These are phyloP conservation scores for Gasteruption jaculator DNA, from an alignment of 2,888 invertebrate species.

Conservation along the genomic window DNA sequence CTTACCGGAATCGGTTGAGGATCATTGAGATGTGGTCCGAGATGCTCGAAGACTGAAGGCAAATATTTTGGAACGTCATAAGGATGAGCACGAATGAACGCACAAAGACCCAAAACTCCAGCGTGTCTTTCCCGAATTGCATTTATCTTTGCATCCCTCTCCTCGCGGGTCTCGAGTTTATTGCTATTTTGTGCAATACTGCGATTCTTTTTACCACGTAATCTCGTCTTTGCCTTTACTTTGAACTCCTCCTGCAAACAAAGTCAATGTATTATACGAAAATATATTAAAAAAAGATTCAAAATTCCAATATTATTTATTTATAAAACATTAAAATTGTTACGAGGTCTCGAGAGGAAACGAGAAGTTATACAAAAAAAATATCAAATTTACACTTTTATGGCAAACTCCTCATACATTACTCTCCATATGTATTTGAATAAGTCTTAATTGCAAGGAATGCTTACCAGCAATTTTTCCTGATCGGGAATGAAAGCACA, in stretches of 20 bases:
- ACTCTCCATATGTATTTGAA: too few species aligned
- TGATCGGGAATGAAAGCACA: slow-evolving; percentile 71
- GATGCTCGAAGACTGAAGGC: slow-evolving; percentile 73
- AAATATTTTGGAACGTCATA: slow-evolving; percentile 78
- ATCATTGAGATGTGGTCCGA: slow-evolving; percentile 78
- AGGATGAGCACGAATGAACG: slow-evolving; percentile 82
- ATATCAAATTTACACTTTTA: background rate
- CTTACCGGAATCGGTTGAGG: slow-evolving; percentile 84
- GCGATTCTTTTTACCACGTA: slow-evolving; percentile 37
- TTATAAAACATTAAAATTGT: slow-evolving; percentile 1
- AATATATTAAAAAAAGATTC: background rate
- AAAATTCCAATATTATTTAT: background rate
- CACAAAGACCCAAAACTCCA: slow-evolving; percentile 83
- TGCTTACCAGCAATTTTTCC: slow-evolving; percentile 56
- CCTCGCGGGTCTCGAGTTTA: slow-evolving; percentile 16
- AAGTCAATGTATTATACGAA: slow-evolving; percentile 6
- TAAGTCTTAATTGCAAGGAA: background rate
- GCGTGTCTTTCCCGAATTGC: slow-evolving; percentile 66
- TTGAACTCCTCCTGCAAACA: slow-evolving; percentile 57
- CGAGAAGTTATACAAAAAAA: background rate
- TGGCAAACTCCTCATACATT: background rate
- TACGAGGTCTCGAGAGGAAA: background rate
- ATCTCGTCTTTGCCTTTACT: slow-evolving; percentile 53
- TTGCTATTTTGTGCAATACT: slow-evolving; percentile 8
- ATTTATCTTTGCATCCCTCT: slow-evolving; percentile 28